Conservation (phyloP, 35 echinoderm and acorn worm genomes). For the Acanthaster planci region DNA sequence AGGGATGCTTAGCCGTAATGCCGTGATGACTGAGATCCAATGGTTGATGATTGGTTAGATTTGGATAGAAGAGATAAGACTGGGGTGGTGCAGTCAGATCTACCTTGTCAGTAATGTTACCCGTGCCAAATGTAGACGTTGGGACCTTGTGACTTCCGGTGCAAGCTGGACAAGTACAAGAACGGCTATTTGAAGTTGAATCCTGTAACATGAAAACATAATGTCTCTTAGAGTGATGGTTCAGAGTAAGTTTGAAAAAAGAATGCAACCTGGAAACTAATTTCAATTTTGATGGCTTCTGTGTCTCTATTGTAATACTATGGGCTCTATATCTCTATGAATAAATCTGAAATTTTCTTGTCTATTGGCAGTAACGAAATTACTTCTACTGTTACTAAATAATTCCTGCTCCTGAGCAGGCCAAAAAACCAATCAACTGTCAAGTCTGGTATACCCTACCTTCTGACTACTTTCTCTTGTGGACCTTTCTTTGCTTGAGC, state of each 20-base stretch:
- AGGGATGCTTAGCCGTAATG: constrained; percentile 90
- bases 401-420: too few species aligned
- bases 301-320: too few species aligned
- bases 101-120: constrained; percentile 41
- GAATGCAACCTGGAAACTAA: too few species aligned
- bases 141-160: constrained; percentile 63
- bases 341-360: too few species aligned
- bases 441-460: neutral
- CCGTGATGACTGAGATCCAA: constrained; percentile 90
- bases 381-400: too few species aligned
- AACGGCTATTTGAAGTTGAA: constrained; percentile 50
- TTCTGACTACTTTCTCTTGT: constrained; percentile 33
- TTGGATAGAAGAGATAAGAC: constrained; percentile 92
- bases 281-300: too few species aligned
- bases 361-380: too few species aligned
- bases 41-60: constrained; percentile 91
- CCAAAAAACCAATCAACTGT: too few species aligned
- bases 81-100: constrained; percentile 44
- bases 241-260: too few species aligned
- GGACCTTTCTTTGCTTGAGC: constrained; percentile 21
- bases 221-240: neutral
- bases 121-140: constrained; percentile 37
- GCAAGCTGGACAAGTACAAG: constrained; percentile 91
- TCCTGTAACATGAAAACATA: constrained; percentile 39
- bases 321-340: too few species aligned